Conservation (phyloP, 2,888 invertebrate species). For the Aradus depressus region DNA sequence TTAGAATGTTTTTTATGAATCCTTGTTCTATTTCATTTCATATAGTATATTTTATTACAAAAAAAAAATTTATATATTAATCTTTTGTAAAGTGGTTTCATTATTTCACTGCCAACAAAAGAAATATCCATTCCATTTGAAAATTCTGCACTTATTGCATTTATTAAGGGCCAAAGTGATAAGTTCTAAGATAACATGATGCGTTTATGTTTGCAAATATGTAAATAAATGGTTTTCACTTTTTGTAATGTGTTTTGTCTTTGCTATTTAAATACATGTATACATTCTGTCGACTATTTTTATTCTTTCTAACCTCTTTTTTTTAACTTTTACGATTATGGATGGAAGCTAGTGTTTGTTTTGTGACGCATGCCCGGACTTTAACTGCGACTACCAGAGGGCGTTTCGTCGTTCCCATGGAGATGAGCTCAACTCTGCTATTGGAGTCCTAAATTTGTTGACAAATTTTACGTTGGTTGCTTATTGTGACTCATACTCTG, state of each 20-base stretch:
- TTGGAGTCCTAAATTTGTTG: too few species aligned
- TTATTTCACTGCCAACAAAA: conserved; percentile 13
- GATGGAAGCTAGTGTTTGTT: too few species aligned
- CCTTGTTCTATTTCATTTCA: background rate
- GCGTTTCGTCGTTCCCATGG: too few species aligned
- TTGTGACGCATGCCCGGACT: too few species aligned
- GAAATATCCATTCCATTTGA: conserved; percentile 13
- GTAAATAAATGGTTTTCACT: conserved; percentile 12
- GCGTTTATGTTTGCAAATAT: conserved; percentile 6
- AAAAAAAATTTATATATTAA: background rate
- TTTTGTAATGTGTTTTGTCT: conserved; percentile 15
- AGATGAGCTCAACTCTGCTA: too few species aligned
- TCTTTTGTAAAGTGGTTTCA: conserved; percentile 2
- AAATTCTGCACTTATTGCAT: conserved; percentile 13
- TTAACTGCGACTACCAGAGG: too few species aligned
- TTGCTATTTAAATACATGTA: conserved; percentile 19
- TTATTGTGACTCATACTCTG: too few species aligned
- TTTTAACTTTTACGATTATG: too few species aligned
- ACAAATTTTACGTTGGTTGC: too few species aligned
- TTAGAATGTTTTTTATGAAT: background rate
- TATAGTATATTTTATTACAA: background rate
- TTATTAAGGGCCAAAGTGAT: conserved; percentile 17
- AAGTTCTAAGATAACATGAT: conserved; percentile 5
- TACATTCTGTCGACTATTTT: too few species aligned
- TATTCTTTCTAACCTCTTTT: too few species aligned